Percentiles rank a stretch among this genome's conserved stretches.
Evolutionary conservation across 2,888 invertebrate species (phyloP).

Genomic region (Dicyrtomina minuta): DNA sequence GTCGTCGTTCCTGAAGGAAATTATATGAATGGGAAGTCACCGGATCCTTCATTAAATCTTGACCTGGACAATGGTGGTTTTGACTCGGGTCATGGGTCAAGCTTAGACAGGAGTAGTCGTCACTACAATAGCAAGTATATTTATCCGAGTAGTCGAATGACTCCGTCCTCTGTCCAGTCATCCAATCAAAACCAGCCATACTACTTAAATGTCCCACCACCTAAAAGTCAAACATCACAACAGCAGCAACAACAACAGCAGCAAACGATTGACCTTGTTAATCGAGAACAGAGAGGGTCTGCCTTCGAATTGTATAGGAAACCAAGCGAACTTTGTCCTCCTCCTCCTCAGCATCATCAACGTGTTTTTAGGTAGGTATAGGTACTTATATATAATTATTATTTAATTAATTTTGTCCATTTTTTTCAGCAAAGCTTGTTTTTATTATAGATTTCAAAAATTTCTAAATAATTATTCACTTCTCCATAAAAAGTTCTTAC

Average conservation of each 20-base stretch:
- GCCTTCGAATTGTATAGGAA: slow-evolving; percentile 94
- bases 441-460: too few species aligned
- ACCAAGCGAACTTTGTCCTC: slow-evolving; percentile 63
- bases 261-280: slow-evolving; percentile 58
- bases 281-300: slow-evolving; percentile 83
- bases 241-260: slow-evolving; percentile 55
- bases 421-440: too few species aligned
- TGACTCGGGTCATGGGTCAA: slow-evolving; percentile 60
- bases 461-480: too few species aligned
- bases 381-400: too few species aligned
- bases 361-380: slow-evolving; percentile 45
- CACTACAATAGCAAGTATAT: slow-evolving; percentile 56
- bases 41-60: slow-evolving; percentile 48
- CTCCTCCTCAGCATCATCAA: slow-evolving; percentile 53
- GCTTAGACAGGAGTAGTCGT: slow-evolving; percentile 57
- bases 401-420: too few species aligned
- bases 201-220: slow-evolving; percentile 38
- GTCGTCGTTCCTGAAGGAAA: slow-evolving; percentile 10
- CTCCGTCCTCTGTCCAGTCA: not conserved
- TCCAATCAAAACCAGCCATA: slow-evolving; percentile 27
- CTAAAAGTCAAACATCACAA: slow-evolving; percentile 35
- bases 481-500: too few species aligned
- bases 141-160: slow-evolving; percentile 23
- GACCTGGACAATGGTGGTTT: slow-evolving; percentile 55
- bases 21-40: slow-evolving; percentile 34